phyloP scores from a whole-genome alignment of 2,888 invertebrate species.

The Leucoptera coffeella region DNA sequence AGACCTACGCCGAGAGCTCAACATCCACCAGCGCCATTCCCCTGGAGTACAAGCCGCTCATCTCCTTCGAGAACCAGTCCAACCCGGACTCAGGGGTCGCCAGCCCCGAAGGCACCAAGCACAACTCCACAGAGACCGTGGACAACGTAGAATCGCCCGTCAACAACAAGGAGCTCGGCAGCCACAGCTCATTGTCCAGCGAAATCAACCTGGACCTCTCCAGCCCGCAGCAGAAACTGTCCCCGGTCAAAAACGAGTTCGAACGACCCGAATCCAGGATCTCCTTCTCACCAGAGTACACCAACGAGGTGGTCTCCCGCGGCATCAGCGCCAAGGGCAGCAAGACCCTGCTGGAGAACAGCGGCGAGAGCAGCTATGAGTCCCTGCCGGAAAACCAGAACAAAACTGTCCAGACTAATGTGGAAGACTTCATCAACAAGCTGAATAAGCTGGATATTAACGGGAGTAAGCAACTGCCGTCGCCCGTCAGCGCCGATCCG shows the following conservation, averaged over 20 bases:
- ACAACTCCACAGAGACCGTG: constrained; percentile 46
- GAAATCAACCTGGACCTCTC: constrained; percentile 53
- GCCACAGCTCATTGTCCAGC: constrained; percentile 44
- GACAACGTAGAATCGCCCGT: constrained; percentile 40
- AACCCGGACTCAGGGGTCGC: constrained; percentile 50
- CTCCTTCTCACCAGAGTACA: constrained; percentile 30
- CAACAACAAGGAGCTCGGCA: constrained; percentile 36
- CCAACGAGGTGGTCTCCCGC: constrained; percentile 31
- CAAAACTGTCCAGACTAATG: constrained; percentile 12
- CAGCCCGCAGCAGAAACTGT: constrained; percentile 35
- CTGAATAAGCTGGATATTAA: constrained; percentile 29
- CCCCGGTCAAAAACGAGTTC: constrained; percentile 25
- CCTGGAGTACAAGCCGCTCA: constrained; percentile 34
- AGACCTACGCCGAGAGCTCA: constrained; percentile 40
- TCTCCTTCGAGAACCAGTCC: constrained; percentile 29
- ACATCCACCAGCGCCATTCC: constrained; percentile 24
- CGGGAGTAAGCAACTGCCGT: constrained; percentile 17
- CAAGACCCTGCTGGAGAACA: constrained; percentile 26
- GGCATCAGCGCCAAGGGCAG: constrained; percentile 36
- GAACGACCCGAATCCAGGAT: constrained; percentile 25
- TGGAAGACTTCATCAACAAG: constrained; percentile 13
- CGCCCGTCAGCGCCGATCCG: constrained; percentile 12
- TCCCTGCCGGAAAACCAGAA: constrained; percentile 17
- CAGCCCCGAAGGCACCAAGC: constrained; percentile 52
- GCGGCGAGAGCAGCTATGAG: constrained; percentile 29